Evolutionary conservation across 2,888 invertebrate species (phyloP), one percentile per base, ranked within the genome.

Genomic region (Venustoraphidia nigricollis): DNA sequence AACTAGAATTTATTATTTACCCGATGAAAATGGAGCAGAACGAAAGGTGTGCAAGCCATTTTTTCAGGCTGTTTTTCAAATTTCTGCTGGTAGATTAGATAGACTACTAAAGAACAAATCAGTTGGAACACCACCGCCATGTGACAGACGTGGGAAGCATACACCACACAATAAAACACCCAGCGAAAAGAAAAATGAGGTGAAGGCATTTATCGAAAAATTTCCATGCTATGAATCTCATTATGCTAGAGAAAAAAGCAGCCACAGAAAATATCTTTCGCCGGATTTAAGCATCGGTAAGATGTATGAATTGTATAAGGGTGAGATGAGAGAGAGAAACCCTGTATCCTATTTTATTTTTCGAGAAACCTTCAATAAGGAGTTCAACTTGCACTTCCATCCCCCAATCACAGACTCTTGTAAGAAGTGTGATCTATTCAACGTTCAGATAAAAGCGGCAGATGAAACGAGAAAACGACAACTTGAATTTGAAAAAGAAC

Each of bases 311-410:
- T 45, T 56, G 11, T 54, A 55, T 47, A 50, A 51, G 48, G 35
- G 46, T 13, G 45, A 55, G 14, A 44, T 44, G 34, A 17, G 17
- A 17, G 17, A 17, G 17, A 27, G 45, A 9, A 43, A 39, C 45
- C 51, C 49, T 36, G 44, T 53, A 11, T 53, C 53, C 10, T 42
- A 41, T 42, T 55, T 53, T 51, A 34, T 55, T 42, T 55, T 53
- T 45, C 34, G 47, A 39, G 35, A 51, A 36, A 43, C 44, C 10
- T 54, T 54, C 40, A 52, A 52, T 45, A 52, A 48, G 17, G 44
- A 53, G 35, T 54, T 53, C 45, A 55, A 56, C 42, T 40, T 56
- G 34, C 50, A 49, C 39, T 56, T 53, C 44, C 51, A 49, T 47
- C 27, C 49, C n/a, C 55, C 53, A 34, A 37, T 55, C 8, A 41